Evolutionary conservation across 2,888 invertebrate genomes (phyloP), one percentile per base, ranked within the genome.

Genomic region (Campaea margaritaria): DNA sequence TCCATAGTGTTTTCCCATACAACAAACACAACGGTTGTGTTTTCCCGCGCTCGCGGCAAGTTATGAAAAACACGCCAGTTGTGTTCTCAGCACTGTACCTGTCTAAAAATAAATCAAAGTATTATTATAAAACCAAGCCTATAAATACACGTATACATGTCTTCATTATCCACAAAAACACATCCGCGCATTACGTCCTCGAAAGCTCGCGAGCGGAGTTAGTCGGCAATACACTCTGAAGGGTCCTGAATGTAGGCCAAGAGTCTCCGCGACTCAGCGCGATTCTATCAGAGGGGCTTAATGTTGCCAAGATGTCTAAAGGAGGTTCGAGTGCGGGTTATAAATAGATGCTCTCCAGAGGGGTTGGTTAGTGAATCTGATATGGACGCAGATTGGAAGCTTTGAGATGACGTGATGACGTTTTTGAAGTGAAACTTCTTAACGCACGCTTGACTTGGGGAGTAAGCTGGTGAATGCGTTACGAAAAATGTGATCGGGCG

Each of bases 101-200:
- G 5, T 5, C 21, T 5, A 21, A 5, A 31, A 15, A 12, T 34
- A 28, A 16, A 16, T 28, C 13, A 55, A 43, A n/a, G 7, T 8
- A 7, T 2, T 38, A 38, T 1, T 1, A 7, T 38, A 49, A 38
- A 2, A 5, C 14, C n/a, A 11, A 15, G 28, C 31, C 16, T 49
- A 54, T 21, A 16, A 75, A 78, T 76, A 71, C 67, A 73, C 65
- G 77, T 76, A 71, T 67, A 73, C 65, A 70, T 56, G 56, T 54
- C 59, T 72, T 74, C 61, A 59, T 52, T 58, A 58, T 48, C 72
- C 64, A 53, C 70, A 70, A 74, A 72, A 69, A 76, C 72, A 74
- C 72, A 38, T 72, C 70, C 38, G 51, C 50, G 55, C 60, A 60
- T 69, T 74, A 75, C 72, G 68, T 66, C 68, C 72, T 69, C 43